Percentiles rank a stretch among this genome's conserved stretches.
Evolutionary conservation across 2,113 vertebrate genomes (phyloP).

Genomic region (Rhabdornis inornatus): DNA sequence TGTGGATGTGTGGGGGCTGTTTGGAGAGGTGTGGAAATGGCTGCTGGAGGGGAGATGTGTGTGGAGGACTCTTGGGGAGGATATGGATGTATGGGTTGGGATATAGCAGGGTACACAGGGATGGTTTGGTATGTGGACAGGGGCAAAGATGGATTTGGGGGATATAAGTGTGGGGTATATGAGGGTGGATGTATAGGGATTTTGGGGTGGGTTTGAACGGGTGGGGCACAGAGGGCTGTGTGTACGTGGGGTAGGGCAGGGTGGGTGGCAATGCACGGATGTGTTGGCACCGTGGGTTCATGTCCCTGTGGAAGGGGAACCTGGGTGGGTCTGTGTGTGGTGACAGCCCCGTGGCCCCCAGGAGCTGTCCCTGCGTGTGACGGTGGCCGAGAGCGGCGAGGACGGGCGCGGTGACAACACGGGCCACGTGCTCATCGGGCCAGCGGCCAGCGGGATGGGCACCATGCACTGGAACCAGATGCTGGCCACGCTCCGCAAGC

Average conservation of each 20-base stretch:
- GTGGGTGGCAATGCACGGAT: accelerated
- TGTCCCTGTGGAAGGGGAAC: accelerated
- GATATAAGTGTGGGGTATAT: too few relatives aligned
- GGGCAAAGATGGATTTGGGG: neutral
- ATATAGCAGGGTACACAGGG: accelerated
- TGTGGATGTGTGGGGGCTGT: neutral
- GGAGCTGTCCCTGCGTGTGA: conserved; percentile 94
- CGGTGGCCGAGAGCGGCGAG: conserved; percentile 88
- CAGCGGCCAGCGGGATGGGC: conserved; percentile 89
- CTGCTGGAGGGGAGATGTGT: neutral
- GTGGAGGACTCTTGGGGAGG: too few relatives aligned
- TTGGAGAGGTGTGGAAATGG: neutral
- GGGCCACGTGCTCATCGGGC: conserved; percentile 95
- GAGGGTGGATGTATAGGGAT: neutral
- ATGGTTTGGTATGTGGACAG: accelerated
- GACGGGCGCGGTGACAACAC: conserved; percentile 88
- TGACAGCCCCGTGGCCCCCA: neutral
- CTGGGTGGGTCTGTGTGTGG: accelerated
- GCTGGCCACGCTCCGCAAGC: conserved; percentile 93
- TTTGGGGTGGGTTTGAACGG: neutral
- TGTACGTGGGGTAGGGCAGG: accelerated
- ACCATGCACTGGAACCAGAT: conserved; percentile 99
- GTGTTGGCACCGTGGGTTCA: accelerated
- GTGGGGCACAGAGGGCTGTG: accelerated
- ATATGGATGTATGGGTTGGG: neutral